Conservation (phyloP, 2,113 vertebrate species). For the Axis porcinus region DNA sequence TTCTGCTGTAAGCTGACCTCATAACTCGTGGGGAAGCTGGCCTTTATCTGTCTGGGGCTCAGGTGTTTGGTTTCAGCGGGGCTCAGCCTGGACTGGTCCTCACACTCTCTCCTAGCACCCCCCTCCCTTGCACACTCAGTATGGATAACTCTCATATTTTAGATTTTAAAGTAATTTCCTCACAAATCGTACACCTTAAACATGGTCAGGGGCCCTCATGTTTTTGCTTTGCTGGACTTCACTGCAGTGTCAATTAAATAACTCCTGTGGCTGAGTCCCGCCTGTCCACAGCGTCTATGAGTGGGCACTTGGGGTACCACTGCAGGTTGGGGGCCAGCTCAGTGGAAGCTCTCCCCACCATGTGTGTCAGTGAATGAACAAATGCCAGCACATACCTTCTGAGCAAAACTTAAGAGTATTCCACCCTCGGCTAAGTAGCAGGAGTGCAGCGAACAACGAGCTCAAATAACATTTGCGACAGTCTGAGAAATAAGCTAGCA, state of each 20-base stretch:
- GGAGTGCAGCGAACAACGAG: neutral
- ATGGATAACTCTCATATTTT: neutral
- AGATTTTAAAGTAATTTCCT: neutral
- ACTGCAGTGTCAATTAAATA: neutral
- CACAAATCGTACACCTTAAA: neutral
- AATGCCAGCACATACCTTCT: neutral
- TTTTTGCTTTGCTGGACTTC: constrained; percentile 12
- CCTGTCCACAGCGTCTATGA: neutral
- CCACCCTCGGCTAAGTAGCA: neutral
- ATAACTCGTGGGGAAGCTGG: neutral
- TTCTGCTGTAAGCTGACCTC: neutral
- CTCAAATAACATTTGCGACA: neutral
- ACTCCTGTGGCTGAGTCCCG: neutral
- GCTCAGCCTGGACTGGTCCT: neutral
- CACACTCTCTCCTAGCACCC: no score
- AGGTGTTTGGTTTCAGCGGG: neutral
- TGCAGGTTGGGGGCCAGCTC: neutral
- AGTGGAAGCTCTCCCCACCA: no score
- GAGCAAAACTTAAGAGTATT: neutral
- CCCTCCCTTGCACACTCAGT: neutral
- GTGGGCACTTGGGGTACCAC: accelerated
- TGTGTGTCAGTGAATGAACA: neutral
- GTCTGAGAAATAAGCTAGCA: neutral
- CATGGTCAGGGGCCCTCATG: neutral
- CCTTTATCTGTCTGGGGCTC: neutral